phyloP scores from a whole-genome alignment of 2,113 vertebrate genomes.

The Cynoglossus semilaevis region DNA sequence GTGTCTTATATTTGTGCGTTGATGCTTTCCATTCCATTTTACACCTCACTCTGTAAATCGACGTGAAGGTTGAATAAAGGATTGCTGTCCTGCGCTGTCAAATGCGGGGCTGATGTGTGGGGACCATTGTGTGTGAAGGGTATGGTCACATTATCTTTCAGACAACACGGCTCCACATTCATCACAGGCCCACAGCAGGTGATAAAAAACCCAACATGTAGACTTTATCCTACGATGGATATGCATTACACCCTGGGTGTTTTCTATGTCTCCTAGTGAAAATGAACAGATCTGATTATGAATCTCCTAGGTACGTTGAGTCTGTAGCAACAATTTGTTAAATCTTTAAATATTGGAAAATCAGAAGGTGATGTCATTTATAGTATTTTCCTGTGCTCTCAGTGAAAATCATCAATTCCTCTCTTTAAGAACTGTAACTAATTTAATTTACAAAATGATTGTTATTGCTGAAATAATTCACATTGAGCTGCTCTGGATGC shows the following conservation, averaged over 20 bases:
- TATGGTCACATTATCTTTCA: not conserved
- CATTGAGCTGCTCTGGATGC: not conserved
- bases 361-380: too few relatives aligned
- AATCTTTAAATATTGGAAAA: too few relatives aligned
- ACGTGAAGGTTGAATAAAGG: not conserved
- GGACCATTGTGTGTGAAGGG: not conserved
- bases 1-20: not conserved
- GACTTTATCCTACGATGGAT: too few relatives aligned
- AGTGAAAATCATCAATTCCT: too few relatives aligned
- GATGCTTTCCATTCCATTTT: not conserved
- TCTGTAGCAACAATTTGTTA: too few relatives aligned
- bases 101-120: not conserved
- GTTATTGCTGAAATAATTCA: not conserved
- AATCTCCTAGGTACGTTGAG: too few relatives aligned
- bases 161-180: not conserved
- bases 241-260: too few relatives aligned
- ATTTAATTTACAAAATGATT: not conserved
- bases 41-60: not conserved
- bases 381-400: too few relatives aligned
- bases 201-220: not conserved
- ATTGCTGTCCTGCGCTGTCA: not conserved
- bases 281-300: too few relatives aligned
- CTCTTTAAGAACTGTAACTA: not conserved
- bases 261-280: too few relatives aligned
- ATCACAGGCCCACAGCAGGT: not conserved